phyloP scores from a whole-genome alignment of 2,113 vertebrate species.

The Lamprologus ornatipinnis region DNA sequence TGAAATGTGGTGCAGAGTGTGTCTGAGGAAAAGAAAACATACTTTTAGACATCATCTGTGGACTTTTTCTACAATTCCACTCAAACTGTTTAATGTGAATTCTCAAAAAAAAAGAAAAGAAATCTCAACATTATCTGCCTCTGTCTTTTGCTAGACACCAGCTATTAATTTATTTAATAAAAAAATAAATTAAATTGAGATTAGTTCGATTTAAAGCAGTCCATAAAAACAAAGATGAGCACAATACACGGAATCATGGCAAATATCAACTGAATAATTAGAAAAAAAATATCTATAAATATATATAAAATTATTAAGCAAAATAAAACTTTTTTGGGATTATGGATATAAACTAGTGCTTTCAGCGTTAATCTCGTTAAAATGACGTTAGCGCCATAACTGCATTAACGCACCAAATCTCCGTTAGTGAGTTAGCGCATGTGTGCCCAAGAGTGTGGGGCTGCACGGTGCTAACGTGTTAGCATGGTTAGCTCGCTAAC shows the following conservation, averaged over 20 bases:
- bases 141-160: background rate
- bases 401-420: background rate
- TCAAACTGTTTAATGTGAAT: background rate
- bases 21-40: background rate
- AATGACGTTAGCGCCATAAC: background rate
- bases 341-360: background rate
- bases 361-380: background rate
- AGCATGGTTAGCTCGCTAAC: background rate
- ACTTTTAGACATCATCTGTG: background rate
- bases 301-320: background rate
- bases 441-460: background rate
- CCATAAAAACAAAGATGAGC: background rate
- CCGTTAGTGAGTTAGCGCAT: background rate
- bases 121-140: background rate
- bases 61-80: background rate
- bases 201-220: background rate
- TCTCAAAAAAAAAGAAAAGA: background rate
- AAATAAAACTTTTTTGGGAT: background rate
- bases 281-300: background rate
- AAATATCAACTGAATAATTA: background rate
- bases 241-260: background rate
- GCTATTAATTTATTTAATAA: background rate
- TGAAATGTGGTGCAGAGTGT: background rate
- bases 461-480: fast-evolving
- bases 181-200: fast-evolving